Conservation (phyloP, 1,140 invertebrate species). For the Coptotermes formosanus region DNA sequence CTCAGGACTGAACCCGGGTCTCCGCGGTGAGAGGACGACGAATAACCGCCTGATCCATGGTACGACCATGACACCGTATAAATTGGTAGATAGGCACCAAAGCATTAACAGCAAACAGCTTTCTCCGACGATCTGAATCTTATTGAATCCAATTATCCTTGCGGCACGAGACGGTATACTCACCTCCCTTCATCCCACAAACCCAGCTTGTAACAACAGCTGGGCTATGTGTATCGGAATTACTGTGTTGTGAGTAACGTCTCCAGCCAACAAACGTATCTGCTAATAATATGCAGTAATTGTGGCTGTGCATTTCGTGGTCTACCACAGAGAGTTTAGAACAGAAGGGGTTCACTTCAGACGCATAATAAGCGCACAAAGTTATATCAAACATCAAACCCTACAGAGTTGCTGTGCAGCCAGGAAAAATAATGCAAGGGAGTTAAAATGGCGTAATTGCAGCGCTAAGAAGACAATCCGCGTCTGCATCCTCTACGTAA, state of each 20-base stretch:
- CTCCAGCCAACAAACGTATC: background rate
- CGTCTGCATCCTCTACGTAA: too few relatives aligned
- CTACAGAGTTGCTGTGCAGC: background rate
- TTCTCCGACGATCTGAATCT: too few relatives aligned
- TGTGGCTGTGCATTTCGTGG: constrained; percentile 6
- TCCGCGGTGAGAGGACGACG: too few relatives aligned
- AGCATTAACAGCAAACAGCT: too few relatives aligned
- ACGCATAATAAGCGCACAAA: constrained; percentile 11
- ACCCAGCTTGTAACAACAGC: background rate
- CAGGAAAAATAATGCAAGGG: background rate
- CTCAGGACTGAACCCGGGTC: too few relatives aligned
- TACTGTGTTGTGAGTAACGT: background rate
- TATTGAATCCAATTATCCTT: background rate
- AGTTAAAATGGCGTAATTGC: background rate
- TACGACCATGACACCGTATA: too few relatives aligned
- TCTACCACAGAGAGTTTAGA: background rate
- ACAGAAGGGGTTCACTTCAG: background rate
- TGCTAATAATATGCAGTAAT: constrained; percentile 4
- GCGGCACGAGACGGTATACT: background rate
- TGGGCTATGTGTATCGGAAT: background rate
- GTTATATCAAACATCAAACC: constrained; percentile 5
- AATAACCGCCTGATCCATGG: too few relatives aligned
- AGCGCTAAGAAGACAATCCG: too few relatives aligned
- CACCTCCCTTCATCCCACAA: background rate
- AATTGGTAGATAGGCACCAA: too few relatives aligned